Percentiles rank a stretch among this genome's conserved stretches.
Evolutionary conservation across 2,797 vertebrate genomes (phyloP).

Genomic region (Chelidonichthys spinosus): DNA sequence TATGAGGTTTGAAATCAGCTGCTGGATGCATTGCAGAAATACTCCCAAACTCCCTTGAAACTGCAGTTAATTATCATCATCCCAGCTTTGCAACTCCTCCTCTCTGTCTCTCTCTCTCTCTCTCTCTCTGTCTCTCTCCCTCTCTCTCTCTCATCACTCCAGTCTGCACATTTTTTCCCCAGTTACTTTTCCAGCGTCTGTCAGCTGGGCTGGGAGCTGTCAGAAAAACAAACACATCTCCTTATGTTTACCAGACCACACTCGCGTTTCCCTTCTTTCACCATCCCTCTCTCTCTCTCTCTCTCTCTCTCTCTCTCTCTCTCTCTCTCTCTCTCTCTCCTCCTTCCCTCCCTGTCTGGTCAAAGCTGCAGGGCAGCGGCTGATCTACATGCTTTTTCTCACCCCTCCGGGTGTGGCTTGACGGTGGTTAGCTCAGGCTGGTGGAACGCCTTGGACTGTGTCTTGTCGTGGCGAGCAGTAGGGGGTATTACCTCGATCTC

Average conservation of each 20-base stretch:
- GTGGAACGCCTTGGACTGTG: slow-evolving; percentile 64
- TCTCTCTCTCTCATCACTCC: slow-evolving; percentile 41
- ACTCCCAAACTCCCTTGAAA: slow-evolving; percentile 50
- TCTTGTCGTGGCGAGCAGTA: slow-evolving; percentile 51
- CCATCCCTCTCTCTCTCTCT: slow-evolving; percentile 17
- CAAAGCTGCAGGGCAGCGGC: slow-evolving; percentile 63
- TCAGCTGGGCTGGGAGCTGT: slow-evolving; percentile 70
- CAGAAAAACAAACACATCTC: slow-evolving; percentile 79
- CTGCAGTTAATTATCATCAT: slow-evolving; percentile 44
- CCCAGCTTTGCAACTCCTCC: not conserved
- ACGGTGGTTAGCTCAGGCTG: slow-evolving; percentile 56
- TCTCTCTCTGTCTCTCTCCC: slow-evolving; percentile 6
- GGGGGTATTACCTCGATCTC: slow-evolving; percentile 36
- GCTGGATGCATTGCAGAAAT: slow-evolving; percentile 65
- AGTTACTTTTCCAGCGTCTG: slow-evolving; percentile 60
- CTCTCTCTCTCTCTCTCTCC: not conserved
- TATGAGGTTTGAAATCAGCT: slow-evolving; percentile 65
- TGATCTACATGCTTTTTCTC: slow-evolving; percentile 60
- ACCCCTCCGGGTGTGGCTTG: slow-evolving; percentile 68
- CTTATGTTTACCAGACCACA: slow-evolving; percentile 66
- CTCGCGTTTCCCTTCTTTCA: slow-evolving; percentile 64
- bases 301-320: not conserved
- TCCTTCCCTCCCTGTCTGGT: slow-evolving; percentile 18
- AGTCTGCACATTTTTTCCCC: slow-evolving; percentile 50
- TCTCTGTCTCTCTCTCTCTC: slow-evolving; percentile 15